Conservation (phyloP, 1,140 invertebrate species). For the Philopotamus ludificatus region DNA sequence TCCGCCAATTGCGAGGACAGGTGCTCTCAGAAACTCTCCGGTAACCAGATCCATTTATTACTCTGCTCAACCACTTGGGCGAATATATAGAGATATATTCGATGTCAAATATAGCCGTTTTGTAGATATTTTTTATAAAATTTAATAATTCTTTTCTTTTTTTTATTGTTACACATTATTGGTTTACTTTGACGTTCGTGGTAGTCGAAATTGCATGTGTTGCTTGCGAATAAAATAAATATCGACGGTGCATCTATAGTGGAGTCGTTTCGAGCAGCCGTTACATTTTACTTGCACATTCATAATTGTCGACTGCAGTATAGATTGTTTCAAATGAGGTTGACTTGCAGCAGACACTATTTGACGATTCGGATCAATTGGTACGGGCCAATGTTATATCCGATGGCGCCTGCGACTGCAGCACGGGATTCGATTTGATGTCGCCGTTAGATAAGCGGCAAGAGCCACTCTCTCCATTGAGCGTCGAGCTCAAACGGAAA, state of each 20-base stretch:
- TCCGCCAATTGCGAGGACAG: neutral
- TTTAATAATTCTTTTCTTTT: neutral
- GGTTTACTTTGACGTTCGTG: neutral
- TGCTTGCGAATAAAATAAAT: neutral
- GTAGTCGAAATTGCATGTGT: neutral
- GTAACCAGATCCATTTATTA: neutral
- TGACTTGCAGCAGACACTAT: too few relatives aligned
- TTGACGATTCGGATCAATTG: constrained; percentile 5
- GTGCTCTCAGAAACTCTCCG: neutral
- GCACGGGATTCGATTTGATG: constrained; percentile 41
- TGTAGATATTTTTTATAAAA: too few relatives aligned
- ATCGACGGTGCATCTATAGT: neutral
- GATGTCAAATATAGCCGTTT: too few relatives aligned
- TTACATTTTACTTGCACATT: too few relatives aligned
- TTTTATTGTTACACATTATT: neutral
- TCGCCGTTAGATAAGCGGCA: constrained; percentile 34
- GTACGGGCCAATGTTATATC: neutral
- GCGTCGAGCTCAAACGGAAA: neutral
- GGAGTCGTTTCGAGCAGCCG: too few relatives aligned
- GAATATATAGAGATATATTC: too few relatives aligned
- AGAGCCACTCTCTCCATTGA: neutral
- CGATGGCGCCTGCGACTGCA: constrained; percentile 3
- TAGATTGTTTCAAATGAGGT: too few relatives aligned
- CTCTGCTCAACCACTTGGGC: neutral
- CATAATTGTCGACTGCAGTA: too few relatives aligned